Evolutionary conservation across 2,888 invertebrate species (phyloP).

Genomic region (Drosophila bunnanda): DNA sequence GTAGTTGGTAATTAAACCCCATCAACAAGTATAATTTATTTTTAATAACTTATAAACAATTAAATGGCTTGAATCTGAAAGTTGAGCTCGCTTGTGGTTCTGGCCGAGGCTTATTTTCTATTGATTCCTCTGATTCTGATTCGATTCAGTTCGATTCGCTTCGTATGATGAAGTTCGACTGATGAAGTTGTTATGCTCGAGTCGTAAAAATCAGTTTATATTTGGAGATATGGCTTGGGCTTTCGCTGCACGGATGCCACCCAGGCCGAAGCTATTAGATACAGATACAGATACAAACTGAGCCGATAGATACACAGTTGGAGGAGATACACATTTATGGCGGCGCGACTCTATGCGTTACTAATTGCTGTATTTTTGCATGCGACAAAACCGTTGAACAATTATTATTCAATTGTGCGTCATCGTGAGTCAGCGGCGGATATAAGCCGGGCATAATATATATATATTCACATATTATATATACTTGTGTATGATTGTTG

Average conservation of each 20-base stretch:
- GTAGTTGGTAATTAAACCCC: not conserved
- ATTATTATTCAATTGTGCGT: conserved; percentile 70
- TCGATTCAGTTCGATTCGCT: conserved; percentile 24
- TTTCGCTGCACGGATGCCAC: conserved; percentile 61
- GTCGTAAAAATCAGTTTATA: conserved; percentile 31
- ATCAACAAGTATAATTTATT: not conserved
- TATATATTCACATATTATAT: not conserved
- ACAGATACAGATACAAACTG: conserved; percentile 12
- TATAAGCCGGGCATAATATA: not conserved
- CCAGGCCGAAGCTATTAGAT: conserved; percentile 56
- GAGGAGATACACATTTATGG: conserved; percentile 29
- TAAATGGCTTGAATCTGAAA: not conserved
- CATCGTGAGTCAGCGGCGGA: conserved; percentile 70
- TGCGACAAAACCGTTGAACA: conserved; percentile 65
- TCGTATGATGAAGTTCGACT: conserved; percentile 3
- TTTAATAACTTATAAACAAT: conserved; percentile 1
- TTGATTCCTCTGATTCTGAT: conserved; percentile 14
- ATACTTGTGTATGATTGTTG: conserved; percentile 30
- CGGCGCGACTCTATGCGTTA: conserved; percentile 54
- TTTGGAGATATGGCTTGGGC: conserved; percentile 18
- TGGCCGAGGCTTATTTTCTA: conserved; percentile 1
- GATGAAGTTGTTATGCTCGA: conserved; percentile 37
- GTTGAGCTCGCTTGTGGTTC: not conserved
- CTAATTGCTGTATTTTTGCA: conserved; percentile 72
- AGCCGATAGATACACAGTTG: conserved; percentile 7